Conservation (phyloP, 2,888 invertebrate genomes). For the Creontiades dilutus region DNA sequence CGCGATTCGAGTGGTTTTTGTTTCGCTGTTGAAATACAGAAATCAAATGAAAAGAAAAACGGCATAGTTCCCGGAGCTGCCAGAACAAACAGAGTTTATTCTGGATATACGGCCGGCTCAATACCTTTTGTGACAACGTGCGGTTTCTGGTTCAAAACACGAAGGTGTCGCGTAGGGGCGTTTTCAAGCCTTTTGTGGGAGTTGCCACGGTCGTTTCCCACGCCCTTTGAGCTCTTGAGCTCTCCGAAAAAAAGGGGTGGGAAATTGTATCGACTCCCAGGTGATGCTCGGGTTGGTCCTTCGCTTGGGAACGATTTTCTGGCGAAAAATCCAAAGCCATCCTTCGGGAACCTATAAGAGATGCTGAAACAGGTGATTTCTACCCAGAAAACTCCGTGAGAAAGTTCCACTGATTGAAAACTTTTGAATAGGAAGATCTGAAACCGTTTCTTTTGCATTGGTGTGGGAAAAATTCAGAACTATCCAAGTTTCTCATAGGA, state of each 20-base stretch:
- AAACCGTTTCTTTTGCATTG: not conserved
- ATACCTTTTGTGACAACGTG: not conserved
- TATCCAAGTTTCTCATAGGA: not conserved
- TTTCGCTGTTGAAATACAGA: not conserved
- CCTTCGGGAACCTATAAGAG: not conserved
- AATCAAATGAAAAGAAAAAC: too few relatives aligned
- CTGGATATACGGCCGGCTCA: not conserved
- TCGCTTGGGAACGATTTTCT: not conserved
- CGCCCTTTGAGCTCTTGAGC: not conserved
- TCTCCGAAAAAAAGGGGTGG: slow-evolving; percentile 33
- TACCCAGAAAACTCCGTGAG: slow-evolving; percentile 1
- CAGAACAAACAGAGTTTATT: not conserved
- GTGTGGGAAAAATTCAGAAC: not conserved
- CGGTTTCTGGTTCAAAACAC: slow-evolving; percentile 19
- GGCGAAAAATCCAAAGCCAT: not conserved
- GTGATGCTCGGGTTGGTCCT: not conserved
- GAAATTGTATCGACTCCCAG: not conserved
- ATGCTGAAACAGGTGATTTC: slow-evolving; percentile 19
- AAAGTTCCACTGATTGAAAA: not conserved
- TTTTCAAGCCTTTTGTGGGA: slow-evolving; percentile 36
- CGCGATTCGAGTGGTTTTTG: not conserved
- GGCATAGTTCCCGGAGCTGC: not conserved
- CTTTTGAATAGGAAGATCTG: slow-evolving; percentile 4
- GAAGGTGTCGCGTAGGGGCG: slow-evolving; percentile 35
- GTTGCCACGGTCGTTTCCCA: slow-evolving; percentile 29